Evolutionary conservation across 1,140 invertebrate species (phyloP), one percentile per base, ranked within the genome.

Genomic region (Elymnias hypermnestra): DNA sequence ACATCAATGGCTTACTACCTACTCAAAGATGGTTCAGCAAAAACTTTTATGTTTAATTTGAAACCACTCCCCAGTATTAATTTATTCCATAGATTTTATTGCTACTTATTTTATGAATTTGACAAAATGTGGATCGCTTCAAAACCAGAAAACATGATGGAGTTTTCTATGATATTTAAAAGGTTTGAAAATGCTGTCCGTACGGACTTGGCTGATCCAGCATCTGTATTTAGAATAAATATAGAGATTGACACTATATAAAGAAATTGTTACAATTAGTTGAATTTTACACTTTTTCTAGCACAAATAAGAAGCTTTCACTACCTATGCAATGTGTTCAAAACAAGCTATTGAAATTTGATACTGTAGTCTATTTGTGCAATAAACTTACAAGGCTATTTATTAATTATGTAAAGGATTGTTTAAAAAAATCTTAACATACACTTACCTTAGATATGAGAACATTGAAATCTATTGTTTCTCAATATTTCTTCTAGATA

Each of bases 31-130:
- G 94, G 94, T 29, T 86, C 90, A 31, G 94, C 97, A 0, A 97
- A 97, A 77, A 94, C 93, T 18, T 97, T 99, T 76, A 93, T 99
- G 77, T 99, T 94, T 75, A 99, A 98, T 87, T 87, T 89, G 31
- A 91, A 89, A n/a, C 90, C 90, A 42, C 71, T 92, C 53, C 94
- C 91, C 29, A 89, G 83, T 12, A 82, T 98, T 19, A 89, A 92
- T 70, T 89, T 94, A 74, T 98, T 98, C 86, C 95, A 99, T 86
- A 92, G 93, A 68, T 92, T 98, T 64, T 99, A 98, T 86, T 96
- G 95, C 86, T 97, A 96, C 76, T 84, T 98, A 23, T 97, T 98
- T 84, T 95, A 93, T 66, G 93, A 97, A 71, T 98, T 99, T 88
- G 95, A 98, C 83, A 92, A 92, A 60, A 94, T 96, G 74, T 98